phyloP scores from a whole-genome alignment of 2,113 vertebrate species.

The Cnemophilus loriae region DNA sequence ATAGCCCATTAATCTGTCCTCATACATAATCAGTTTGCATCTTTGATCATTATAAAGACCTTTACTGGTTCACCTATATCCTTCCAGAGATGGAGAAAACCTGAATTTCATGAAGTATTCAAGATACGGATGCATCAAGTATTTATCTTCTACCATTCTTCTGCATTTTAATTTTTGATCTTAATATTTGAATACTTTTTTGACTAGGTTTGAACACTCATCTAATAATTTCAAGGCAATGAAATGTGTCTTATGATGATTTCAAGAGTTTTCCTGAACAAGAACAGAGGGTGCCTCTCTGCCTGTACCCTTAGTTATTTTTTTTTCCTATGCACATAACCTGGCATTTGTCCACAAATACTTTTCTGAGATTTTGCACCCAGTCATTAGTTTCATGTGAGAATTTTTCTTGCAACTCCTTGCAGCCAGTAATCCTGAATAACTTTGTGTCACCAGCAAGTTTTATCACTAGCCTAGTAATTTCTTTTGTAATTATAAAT shows the following conservation, averaged over 20 bases:
- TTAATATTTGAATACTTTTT: neutral
- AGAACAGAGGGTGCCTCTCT: neutral
- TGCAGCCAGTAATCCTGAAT: neutral
- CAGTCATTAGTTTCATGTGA: neutral
- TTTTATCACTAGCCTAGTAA: neutral
- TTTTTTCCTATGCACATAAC: neutral
- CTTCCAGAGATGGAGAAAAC: neutral
- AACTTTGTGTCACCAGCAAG: neutral
- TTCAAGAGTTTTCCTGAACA: neutral
- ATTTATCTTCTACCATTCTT: neutral
- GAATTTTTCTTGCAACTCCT: neutral
- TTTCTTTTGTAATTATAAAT: neutral
- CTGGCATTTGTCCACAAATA: neutral
- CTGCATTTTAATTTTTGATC: neutral
- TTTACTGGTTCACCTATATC: neutral
- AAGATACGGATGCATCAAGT: neutral
- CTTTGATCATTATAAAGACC: neutral
- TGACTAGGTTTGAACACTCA: neutral
- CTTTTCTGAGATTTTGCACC: neutral
- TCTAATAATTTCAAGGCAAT: neutral
- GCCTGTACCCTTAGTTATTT: neutral
- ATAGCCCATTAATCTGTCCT: neutral
- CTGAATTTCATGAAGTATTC: neutral
- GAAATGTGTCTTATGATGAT: neutral
- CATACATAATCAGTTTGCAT: neutral